Conservation (phyloP, 1,140 invertebrate genomes). For the Subanguina moxae region DNA sequence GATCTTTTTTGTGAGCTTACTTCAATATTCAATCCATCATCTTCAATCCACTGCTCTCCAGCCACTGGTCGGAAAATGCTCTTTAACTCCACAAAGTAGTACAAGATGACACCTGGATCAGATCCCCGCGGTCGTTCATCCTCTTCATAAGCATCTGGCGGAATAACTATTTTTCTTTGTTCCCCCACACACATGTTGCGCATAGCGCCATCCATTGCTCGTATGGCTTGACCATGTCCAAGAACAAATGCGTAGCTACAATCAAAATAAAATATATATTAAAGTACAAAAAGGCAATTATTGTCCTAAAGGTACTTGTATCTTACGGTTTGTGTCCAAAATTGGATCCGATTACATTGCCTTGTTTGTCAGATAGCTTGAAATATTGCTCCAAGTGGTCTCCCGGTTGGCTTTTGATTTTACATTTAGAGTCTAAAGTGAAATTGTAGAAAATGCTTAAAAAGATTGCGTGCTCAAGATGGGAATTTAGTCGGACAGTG, state of each 20-base stretch:
- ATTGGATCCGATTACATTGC: constrained; percentile 52
- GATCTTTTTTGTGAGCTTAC: too few relatives aligned
- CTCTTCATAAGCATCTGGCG: constrained; percentile 40
- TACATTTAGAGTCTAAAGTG: constrained; percentile 50
- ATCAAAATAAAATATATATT: background rate
- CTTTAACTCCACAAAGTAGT: constrained; percentile 55
- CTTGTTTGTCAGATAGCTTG: constrained; percentile 53
- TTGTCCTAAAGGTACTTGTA: background rate
- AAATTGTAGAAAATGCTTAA: constrained; percentile 2
- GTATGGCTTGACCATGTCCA: constrained; percentile 51
- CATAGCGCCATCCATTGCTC: constrained; percentile 55
- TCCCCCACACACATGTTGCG: constrained; percentile 48
- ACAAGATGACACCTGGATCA: constrained; percentile 21
- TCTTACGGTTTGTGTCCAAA: constrained; percentile 42
- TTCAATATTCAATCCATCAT: constrained; percentile 54
- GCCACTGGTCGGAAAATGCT: constrained; percentile 53
- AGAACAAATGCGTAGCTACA: constrained; percentile 50
- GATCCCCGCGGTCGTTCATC: constrained; percentile 41
- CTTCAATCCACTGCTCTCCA: constrained; percentile 55
- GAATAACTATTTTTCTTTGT: constrained; percentile 47
- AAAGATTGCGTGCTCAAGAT: too few relatives aligned
- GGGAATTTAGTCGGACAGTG: too few relatives aligned
- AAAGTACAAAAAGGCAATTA: background rate
- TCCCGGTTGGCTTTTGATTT: constrained; percentile 48
- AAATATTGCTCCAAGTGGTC: constrained; percentile 57